Conservation (phyloP, 2,888 invertebrate species). For the Eilema caniola region DNA sequence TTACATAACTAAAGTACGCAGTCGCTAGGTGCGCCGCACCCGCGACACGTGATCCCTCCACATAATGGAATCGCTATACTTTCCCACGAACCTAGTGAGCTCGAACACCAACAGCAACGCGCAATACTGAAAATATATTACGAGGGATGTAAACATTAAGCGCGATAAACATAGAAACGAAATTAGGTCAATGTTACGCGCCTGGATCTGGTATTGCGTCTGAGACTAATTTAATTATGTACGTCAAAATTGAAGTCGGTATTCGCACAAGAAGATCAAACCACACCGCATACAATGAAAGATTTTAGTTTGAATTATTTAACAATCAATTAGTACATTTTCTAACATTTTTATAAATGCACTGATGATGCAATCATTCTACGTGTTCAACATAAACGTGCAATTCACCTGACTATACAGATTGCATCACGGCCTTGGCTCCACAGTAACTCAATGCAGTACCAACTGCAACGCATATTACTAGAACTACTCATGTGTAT, state of each 20-base stretch:
- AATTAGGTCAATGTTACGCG: conserved; percentile 61
- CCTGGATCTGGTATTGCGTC: conserved; percentile 19
- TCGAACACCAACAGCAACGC: conserved; percentile 46
- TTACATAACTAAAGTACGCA: conserved; percentile 80
- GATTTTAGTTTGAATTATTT: neutral
- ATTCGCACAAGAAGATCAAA: neutral
- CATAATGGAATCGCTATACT: conserved; percentile 59
- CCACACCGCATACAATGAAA: neutral
- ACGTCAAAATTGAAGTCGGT: neutral
- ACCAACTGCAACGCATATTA: conserved; percentile 61
- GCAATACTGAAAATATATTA: conserved; percentile 66
- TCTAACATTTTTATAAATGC: conserved; percentile 9
- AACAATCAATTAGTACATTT: neutral
- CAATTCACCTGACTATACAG: conserved; percentile 69
- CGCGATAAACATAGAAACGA: conserved; percentile 37
- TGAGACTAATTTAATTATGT: conserved; percentile 16
- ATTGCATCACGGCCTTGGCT: conserved; percentile 83
- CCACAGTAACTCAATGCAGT: conserved; percentile 77
- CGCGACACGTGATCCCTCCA: conserved; percentile 65
- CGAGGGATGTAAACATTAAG: conserved; percentile 57
- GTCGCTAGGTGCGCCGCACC: conserved; percentile 68
- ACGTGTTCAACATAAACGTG: conserved; percentile 70
- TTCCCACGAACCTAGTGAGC: conserved; percentile 74
- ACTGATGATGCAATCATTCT: conserved; percentile 69
- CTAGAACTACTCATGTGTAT: conserved; percentile 16